Evolutionary conservation across 1,140 invertebrate genomes (phyloP).

Genomic region (Macrotrachela quadricornifera): DNA sequence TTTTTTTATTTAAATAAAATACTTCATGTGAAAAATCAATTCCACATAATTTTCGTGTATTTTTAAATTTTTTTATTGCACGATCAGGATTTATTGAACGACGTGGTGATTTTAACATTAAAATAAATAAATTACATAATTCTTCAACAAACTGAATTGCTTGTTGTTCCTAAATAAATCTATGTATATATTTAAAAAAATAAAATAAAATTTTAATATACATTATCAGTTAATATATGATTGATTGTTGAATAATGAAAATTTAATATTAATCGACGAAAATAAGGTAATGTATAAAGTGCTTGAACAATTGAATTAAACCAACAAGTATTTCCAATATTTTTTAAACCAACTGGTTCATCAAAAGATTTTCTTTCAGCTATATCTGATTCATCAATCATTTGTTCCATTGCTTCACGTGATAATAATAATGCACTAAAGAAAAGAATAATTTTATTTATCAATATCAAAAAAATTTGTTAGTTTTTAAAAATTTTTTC

Average conservation of each 20-base stretch:
- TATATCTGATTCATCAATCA: no score
- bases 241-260: conserved; percentile 31
- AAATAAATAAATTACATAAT: conserved; percentile 30
- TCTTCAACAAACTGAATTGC: conserved; percentile 30
- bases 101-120: conserved; percentile 29
- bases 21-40: no score
- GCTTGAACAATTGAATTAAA: conserved; percentile 35
- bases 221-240: conserved; percentile 17
- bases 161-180: conserved; percentile 18
- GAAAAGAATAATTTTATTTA: no score
- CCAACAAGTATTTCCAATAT: conserved; percentile 38
- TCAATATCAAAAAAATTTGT: no score
- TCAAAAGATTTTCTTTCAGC: conserved; percentile 9
- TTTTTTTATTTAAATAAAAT: no score
- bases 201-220: neutral
- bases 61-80: no score
- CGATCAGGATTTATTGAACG: conserved; percentile 33
- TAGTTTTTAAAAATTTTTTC: no score
- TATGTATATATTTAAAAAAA: neutral
- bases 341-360: conserved; percentile 34
- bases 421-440: no score
- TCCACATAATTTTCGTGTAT: no score
- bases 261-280: conserved; percentile 32
- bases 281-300: conserved; percentile 15
- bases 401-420: no score